A percentile compares a stretch with the other conserved stretches of the same genome.
These are phyloP conservation scores for Arenicola marina DNA, from an alignment of 2,888 invertebrate species.

Conservation along the genomic window DNA sequence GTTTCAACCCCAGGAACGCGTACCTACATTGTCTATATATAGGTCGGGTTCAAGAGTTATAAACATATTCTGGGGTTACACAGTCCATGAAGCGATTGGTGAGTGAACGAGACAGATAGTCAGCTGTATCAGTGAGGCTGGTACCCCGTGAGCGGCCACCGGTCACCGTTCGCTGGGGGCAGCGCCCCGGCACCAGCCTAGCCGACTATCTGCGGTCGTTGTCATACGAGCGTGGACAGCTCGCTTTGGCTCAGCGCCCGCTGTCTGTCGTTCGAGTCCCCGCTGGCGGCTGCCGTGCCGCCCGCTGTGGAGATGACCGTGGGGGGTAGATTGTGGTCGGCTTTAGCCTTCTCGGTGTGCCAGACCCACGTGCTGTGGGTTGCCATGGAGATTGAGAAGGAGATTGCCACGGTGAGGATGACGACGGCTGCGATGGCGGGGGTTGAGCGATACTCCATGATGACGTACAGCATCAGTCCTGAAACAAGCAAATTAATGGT, in stretches of 20 bases:
- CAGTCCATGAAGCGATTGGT: too few relatives aligned
- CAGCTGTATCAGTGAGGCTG: too few relatives aligned
- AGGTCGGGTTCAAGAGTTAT: too few relatives aligned
- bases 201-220: too few relatives aligned
- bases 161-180: too few relatives aligned
- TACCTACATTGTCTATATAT: too few relatives aligned
- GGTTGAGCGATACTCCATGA: slow-evolving; percentile 89
- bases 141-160: too few relatives aligned
- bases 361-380: slow-evolving; percentile 93
- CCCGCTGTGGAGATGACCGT: background rate
- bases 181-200: too few relatives aligned
- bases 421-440: slow-evolving; percentile 89
- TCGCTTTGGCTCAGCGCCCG: slow-evolving; percentile 12
- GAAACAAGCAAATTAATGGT: background rate
- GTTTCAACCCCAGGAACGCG: too few relatives aligned
- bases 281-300: background rate
- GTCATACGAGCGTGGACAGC: slow-evolving; percentile 30
- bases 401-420: slow-evolving; percentile 86
- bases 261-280: background rate
- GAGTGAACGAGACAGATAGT: too few relatives aligned
- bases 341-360: slow-evolving; percentile 67
- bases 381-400: slow-evolving; percentile 91
- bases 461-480: slow-evolving; percentile 80
- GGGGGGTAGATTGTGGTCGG: slow-evolving; percentile 31
- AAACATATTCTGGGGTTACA: too few relatives aligned